Conservation (phyloP, 2,113 vertebrate species). For the Xyrauchen texanus region DNA sequence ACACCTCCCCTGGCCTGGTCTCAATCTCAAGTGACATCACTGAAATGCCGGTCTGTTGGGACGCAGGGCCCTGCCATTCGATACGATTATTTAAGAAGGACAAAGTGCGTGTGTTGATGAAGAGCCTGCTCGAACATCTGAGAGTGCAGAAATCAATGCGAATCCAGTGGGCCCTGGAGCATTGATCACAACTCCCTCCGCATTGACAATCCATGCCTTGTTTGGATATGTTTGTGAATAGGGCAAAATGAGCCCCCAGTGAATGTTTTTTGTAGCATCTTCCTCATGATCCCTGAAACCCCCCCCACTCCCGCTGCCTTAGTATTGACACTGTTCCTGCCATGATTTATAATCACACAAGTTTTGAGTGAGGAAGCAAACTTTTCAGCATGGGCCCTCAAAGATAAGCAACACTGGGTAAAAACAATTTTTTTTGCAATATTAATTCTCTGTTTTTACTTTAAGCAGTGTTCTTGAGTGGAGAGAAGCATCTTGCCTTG, state of each 20-base stretch:
- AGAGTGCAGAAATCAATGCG: conserved; percentile 85
- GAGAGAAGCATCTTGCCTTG: conserved; percentile 51
- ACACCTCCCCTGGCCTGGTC: conserved; percentile 25
- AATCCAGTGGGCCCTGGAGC: conserved; percentile 76
- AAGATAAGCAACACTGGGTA: conserved; percentile 7
- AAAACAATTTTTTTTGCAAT: conserved; percentile 2
- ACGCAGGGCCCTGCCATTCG: conserved; percentile 69
- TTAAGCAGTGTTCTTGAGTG: conserved; percentile 28
- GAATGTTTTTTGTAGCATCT: conserved; percentile 70
- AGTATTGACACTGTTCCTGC: conserved; percentile 81
- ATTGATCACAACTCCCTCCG: conserved; percentile 75
- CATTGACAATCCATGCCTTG: conserved; percentile 83
- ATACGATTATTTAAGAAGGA: conserved; percentile 85
- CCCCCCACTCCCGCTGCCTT: conserved; percentile 49
- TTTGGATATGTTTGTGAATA: conserved; percentile 79
- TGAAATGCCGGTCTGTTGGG: conserved; percentile 38
- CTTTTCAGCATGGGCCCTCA: conserved; percentile 44
- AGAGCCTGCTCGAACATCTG: conserved; percentile 82
- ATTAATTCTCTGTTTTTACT: conserved; percentile 50
- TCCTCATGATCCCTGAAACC: conserved; percentile 17
- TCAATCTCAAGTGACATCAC: conserved; percentile 41
- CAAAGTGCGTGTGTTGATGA: conserved; percentile 87
- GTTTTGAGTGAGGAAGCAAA: conserved; percentile 76
- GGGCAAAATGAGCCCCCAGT: conserved; percentile 81
- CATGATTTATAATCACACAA: conserved; percentile 93